A percentile compares a stretch with the other conserved stretches of the same genome.
Evolutionary conservation across 2,888 invertebrate genomes (phyloP).

Genomic region (Leptopterna dolabrata): DNA sequence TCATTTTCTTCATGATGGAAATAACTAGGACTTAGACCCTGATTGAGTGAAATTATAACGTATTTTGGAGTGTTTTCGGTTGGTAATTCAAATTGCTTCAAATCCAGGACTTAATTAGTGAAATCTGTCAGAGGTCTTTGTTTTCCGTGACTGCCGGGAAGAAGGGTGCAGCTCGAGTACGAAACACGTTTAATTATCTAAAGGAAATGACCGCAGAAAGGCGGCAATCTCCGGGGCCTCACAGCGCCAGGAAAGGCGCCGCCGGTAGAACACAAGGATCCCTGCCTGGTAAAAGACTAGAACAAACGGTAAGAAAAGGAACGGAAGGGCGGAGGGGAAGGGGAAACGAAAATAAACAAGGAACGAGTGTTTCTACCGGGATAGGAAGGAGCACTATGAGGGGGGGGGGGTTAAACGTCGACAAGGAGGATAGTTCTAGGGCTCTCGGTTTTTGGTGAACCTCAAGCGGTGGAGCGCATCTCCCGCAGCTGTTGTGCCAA

Average conservation of each 20-base stretch:
- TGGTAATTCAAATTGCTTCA: too few relatives aligned
- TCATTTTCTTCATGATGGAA: too few relatives aligned
- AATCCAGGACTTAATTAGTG: neutral
- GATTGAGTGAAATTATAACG: too few relatives aligned
- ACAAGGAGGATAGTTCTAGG: neutral
- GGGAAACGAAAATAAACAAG: conserved; percentile 12
- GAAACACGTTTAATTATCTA: conserved; percentile 31
- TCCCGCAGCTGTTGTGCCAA: conserved; percentile 39
- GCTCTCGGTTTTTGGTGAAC: neutral
- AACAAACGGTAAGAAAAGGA: neutral
- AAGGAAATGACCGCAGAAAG: conserved; percentile 42
- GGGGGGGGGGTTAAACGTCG: neutral
- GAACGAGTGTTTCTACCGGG: neutral
- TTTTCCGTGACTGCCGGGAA: neutral
- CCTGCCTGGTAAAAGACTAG: neutral
- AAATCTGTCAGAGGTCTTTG: neutral
- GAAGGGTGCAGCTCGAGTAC: neutral
- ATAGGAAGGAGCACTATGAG: neutral
- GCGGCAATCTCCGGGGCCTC: neutral
- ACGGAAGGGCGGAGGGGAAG: neutral
- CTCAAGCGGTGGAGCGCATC: neutral
- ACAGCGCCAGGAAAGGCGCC: neutral
- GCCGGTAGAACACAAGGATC: conserved; percentile 1
- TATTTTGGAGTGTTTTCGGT: too few relatives aligned
- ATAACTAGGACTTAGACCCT: too few relatives aligned